Conservation (phyloP, 1,140 invertebrate species). For the Tribolium castaneum region DNA sequence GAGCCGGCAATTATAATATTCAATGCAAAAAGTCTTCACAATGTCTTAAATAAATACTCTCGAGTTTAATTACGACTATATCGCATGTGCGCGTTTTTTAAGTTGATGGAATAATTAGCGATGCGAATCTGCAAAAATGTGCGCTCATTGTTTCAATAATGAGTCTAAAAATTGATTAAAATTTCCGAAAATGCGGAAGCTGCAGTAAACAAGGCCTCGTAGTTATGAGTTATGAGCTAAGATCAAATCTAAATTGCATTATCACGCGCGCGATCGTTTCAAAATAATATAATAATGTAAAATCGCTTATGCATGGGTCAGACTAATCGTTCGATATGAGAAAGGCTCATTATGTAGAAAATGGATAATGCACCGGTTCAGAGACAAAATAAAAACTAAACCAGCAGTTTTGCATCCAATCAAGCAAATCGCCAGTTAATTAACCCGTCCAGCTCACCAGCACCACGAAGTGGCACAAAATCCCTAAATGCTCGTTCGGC, state of each 20-base stretch:
- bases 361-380: slow-evolving; percentile 58
- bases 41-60: slow-evolving; percentile 28
- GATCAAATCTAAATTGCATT: slow-evolving; percentile 58
- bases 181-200: slow-evolving; percentile 54
- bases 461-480: slow-evolving; percentile 40
- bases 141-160: background rate
- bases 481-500: background rate
- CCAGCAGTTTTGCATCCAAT: slow-evolving; percentile 59
- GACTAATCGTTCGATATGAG: slow-evolving; percentile 52
- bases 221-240: slow-evolving; percentile 49
- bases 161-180: slow-evolving; percentile 22
- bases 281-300: slow-evolving; percentile 59
- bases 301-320: slow-evolving; percentile 53
- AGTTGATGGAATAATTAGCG: slow-evolving; percentile 16
- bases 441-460: slow-evolving; percentile 45
- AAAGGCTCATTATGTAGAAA: slow-evolving; percentile 60
- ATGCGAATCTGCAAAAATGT: background rate
- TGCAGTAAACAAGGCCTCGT: slow-evolving; percentile 45
- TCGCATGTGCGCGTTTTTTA: slow-evolving; percentile 8
- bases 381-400: slow-evolving; percentile 53
- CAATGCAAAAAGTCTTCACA: slow-evolving; percentile 21
- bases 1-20: slow-evolving; percentile 18
- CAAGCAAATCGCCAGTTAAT: slow-evolving; percentile 60
- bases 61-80: background rate
- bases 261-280: slow-evolving; percentile 56